Evolutionary conservation across 2,113 vertebrate genomes (phyloP).

Genomic region (Tricholaema leucomelas): DNA sequence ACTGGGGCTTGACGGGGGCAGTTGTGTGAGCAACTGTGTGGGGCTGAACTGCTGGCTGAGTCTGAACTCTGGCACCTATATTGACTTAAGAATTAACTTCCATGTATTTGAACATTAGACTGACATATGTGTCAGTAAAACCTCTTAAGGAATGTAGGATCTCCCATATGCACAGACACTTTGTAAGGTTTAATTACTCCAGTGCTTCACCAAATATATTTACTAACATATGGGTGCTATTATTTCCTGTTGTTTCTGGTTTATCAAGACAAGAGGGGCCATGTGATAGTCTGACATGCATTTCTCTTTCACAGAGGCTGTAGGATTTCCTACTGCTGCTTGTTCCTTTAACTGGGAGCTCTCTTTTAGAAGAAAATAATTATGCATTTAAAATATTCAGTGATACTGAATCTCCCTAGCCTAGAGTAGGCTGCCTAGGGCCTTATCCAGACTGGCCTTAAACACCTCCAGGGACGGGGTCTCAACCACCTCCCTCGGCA

Average conservation of each 20-base stretch:
- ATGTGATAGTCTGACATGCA: not conserved
- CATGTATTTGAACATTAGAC: not conserved
- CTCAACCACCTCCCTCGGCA: too few species aligned
- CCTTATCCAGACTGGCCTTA: too few species aligned
- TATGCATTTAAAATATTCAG: not conserved
- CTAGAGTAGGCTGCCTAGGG: too few species aligned
- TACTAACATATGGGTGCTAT: not conserved
- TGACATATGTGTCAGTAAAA: not conserved
- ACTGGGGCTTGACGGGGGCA: too few species aligned
- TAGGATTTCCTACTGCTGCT: not conserved
- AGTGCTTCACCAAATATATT: not conserved
- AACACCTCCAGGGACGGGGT: too few species aligned
- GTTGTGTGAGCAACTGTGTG: too few species aligned
- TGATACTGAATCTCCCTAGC: not conserved
- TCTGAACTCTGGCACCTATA: not conserved
- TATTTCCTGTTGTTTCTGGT: not conserved
- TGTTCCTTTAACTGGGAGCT: not conserved
- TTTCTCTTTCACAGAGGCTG: not conserved
- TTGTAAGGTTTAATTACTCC: not conserved
- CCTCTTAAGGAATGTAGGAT: not conserved
- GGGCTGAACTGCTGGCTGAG: too few species aligned
- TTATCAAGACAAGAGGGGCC: not conserved
- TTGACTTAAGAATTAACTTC: not conserved
- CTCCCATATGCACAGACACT: not conserved
- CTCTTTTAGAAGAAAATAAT: not conserved